Percentiles rank a stretch among this genome's conserved stretches.
Evolutionary conservation across 1,140 invertebrate genomes (phyloP).

Genomic region (Mya arenaria): DNA sequence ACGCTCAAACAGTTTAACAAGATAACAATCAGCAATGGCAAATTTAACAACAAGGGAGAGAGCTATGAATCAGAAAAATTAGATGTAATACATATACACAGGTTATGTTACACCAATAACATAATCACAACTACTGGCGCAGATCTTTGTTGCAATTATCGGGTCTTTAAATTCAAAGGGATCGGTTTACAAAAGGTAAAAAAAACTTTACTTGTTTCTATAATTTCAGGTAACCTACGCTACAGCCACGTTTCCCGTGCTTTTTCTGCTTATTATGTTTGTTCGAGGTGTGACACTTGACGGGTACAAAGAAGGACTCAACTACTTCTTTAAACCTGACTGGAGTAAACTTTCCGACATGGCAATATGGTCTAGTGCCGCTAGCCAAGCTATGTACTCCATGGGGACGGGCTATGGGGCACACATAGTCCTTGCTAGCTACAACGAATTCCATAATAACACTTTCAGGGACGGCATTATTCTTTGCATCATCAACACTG

Average conservation of each 20-base stretch:
- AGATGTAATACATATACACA: too few species aligned
- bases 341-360: conserved; percentile 3
- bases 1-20: too few species aligned
- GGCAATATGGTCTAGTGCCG: conserved; percentile 12
- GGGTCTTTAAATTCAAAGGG: too few species aligned
- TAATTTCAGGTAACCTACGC: conserved; percentile 87
- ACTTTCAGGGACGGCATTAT: background rate
- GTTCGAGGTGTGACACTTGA: background rate
- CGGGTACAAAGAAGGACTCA: background rate
- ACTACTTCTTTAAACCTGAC: background rate
- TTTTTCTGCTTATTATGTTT: conserved; percentile 84
- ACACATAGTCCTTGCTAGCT: conserved; percentile 14
- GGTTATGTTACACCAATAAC: too few species aligned
- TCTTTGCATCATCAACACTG: conserved; percentile 10
- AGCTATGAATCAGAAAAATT: too few species aligned
- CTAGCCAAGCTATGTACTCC: conserved; percentile 19
- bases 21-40: too few species aligned
- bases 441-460: conserved; percentile 21
- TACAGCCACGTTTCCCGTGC: conserved; percentile 92
- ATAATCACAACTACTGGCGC: too few species aligned
- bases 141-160: too few species aligned
- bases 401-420: background rate
- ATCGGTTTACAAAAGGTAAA: too few species aligned
- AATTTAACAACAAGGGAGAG: too few species aligned
- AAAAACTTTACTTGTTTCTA: background rate